Percentiles rank a stretch among this genome's conserved stretches.
Conservation (phyloP, 2,113 vertebrate species). For the Romanogobio albipinnatus region DNA sequence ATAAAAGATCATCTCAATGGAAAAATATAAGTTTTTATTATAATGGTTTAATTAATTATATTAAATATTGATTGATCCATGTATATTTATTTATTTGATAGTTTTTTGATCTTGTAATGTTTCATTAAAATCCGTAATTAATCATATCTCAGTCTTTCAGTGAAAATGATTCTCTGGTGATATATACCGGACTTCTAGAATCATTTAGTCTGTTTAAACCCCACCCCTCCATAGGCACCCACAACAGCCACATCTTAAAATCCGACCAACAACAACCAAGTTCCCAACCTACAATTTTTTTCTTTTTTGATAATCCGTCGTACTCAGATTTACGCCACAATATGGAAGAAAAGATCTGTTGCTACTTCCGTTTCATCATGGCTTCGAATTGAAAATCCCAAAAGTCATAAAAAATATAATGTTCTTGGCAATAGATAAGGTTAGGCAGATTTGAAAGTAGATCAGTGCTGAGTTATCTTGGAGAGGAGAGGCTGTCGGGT, state of each 20-base stretch:
- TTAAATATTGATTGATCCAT: background rate
- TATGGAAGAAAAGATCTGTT: background rate
- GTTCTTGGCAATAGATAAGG: background rate
- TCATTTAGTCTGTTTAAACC: background rate
- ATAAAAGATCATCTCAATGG: background rate
- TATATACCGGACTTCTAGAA: background rate
- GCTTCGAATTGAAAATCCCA: background rate
- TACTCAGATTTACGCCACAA: background rate
- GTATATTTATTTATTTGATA: background rate
- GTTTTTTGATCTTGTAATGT: background rate
- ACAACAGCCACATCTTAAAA: background rate
- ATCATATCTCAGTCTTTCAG: background rate
- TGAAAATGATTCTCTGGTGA: background rate
- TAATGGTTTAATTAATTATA: background rate
- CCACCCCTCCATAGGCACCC: background rate
- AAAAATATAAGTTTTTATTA: background rate
- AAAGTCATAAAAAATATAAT: slow-evolving; percentile 3
- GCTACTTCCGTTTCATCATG: background rate
- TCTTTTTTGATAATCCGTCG: background rate
- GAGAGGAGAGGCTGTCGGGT: slow-evolving; percentile 52
- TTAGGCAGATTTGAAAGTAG: slow-evolving; percentile 15
- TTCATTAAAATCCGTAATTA: background rate
- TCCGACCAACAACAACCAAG: background rate
- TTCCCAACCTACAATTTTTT: background rate
- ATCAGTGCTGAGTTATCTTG: slow-evolving; percentile 34